Conservation (phyloP, 2,113 vertebrate species). For the Myiopsitta monachus region DNA sequence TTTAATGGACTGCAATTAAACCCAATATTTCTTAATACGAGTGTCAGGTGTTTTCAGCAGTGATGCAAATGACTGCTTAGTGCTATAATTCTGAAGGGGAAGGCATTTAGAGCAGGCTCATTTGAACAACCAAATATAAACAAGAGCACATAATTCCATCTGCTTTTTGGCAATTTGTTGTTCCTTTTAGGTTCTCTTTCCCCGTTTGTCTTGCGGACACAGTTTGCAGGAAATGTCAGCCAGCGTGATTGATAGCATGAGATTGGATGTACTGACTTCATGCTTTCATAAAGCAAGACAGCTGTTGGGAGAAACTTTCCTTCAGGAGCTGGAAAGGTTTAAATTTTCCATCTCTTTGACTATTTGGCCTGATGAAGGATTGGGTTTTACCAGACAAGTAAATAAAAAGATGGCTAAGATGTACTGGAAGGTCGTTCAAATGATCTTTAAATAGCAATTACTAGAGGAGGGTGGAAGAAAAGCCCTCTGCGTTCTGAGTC, state of each 20-base stretch:
- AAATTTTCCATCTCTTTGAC: conserved; percentile 87
- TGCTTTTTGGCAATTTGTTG: conserved; percentile 79
- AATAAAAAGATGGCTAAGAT: conserved; percentile 82
- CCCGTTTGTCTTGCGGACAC: conserved; percentile 78
- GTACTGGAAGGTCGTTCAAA: conserved; percentile 78
- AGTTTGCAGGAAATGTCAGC: conserved; percentile 87
- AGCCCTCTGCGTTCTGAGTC: neutral
- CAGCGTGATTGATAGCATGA: conserved; percentile 82
- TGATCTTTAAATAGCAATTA: conserved; percentile 87
- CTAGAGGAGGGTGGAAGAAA: neutral
- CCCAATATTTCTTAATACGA: conserved; percentile 77
- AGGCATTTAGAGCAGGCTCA: conserved; percentile 77
- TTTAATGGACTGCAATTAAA: conserved; percentile 81
- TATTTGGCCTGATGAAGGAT: conserved; percentile 73
- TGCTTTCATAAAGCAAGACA: conserved; percentile 88
- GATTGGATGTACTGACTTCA: conserved; percentile 85
- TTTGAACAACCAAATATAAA: conserved; percentile 83
- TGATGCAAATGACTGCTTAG: conserved; percentile 76
- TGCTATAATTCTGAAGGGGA: conserved; percentile 75
- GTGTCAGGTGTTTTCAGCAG: conserved; percentile 84
- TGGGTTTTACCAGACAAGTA: conserved; percentile 79
- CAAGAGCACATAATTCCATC: conserved; percentile 84
- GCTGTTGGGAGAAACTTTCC: conserved; percentile 87
- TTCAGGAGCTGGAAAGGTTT: conserved; percentile 83
- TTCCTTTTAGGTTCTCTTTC: conserved; percentile 77